Base-by-base conservation (phyloP, 2,888 invertebrate genomes). In the Bembecia ichneumoniformis region DNA sequence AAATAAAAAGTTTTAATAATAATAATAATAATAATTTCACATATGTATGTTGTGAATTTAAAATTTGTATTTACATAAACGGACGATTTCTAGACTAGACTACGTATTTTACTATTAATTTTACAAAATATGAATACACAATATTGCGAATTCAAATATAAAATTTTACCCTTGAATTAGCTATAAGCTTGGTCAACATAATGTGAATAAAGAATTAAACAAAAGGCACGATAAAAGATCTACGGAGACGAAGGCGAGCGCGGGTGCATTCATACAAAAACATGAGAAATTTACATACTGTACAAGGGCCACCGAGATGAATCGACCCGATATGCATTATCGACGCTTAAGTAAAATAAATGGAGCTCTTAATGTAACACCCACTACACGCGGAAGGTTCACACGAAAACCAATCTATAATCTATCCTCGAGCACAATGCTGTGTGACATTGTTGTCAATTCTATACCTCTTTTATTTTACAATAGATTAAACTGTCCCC, bases 231-330 rank as follows among this genome's bases (percentile, higher is more conserved):
- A 77, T 77, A 71, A 64, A 62, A 58, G 60, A 80, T 76, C 80
- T 65, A 59, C 63, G 57, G 50, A 57, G 45, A 59, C 63, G 57
- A 49, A 57, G 45, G 55, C 58, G 28, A 44, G 55, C 58, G 49
- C 51, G 52, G 62, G 58, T 59, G 66, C 68, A 71, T 74, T 74
- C 71, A 78, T 76, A 77, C 74, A 71, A 59, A 70, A 61, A 69
- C 71, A 71, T 68, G 71, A 69, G 64, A 58, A 65, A 77, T 82
- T 82, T 74, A 74, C 74, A 80, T 78, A 74, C 62, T 57, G 65
- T 66, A 69, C 68, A 64, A 60, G 60, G 58, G 53, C 62, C 58
- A 58, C 57, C 51, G 64, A 74, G 82, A 82, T 83, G 69, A 66
- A 73, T 71, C 69, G 67, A 56, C 56, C 55, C 60, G 82, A 83